Evolutionary conservation across 92 coral and sea anemone genomes (phyloP).

Genomic region (Umimayanthus kanabou): DNA sequence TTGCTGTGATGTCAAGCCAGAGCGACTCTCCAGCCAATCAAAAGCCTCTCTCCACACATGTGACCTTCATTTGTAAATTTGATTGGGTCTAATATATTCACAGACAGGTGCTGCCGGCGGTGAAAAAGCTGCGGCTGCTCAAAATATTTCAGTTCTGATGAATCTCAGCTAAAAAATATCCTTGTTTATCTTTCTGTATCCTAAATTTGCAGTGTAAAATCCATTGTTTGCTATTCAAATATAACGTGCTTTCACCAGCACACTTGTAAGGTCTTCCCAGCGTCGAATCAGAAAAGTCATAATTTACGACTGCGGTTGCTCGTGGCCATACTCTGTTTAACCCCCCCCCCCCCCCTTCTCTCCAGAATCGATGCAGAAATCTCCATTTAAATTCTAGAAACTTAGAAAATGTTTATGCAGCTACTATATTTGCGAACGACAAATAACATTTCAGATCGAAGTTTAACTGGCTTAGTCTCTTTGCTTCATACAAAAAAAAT

Average conservation of each 20-base stretch:
- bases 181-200: constrained; percentile 9
- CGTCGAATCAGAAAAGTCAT: background rate
- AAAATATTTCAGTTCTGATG: constrained; percentile 22
- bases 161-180: constrained; percentile 1
- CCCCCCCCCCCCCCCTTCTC: background rate
- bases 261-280: constrained; percentile 7
- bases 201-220: constrained; percentile 3
- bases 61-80: constrained; percentile 37
- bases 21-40: constrained; percentile 50
- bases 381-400: no score
- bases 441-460: background rate
- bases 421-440: background rate
- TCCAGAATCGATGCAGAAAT: background rate
- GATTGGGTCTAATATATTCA: constrained; percentile 48
- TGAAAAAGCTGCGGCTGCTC: constrained; percentile 25
- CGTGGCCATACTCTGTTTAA: background rate
- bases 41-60: constrained; percentile 1
- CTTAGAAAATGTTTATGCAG: background rate
- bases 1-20: constrained; percentile 64
- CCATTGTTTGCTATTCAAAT: background rate
- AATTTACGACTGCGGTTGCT: background rate
- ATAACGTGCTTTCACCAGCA: background rate
- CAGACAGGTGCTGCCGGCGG: constrained; percentile 45
- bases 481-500: no score
- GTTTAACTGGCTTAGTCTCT: background rate